Evolutionary conservation across 2,797 vertebrate species (phyloP).

Genomic region (Coranthus polyacanthus): DNA sequence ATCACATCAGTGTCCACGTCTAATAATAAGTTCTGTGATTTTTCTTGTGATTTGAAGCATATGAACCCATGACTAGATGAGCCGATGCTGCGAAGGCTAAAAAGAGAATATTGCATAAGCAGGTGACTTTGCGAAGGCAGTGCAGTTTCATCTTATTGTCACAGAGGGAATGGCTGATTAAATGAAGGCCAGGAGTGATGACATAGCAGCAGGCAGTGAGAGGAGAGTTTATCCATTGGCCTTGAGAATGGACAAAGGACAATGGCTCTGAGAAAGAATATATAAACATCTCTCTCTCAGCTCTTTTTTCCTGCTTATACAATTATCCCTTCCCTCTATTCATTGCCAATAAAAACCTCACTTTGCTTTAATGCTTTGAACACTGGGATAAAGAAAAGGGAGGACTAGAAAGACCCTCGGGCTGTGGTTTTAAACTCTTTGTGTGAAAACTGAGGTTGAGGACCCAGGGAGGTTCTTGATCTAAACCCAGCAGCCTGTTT

Average conservation of each 20-base stretch:
- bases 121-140: slow-evolving; percentile 75
- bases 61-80: slow-evolving; percentile 29
- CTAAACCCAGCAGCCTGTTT: slow-evolving; percentile 27
- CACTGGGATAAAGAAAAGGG: slow-evolving; percentile 15
- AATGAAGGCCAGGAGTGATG: slow-evolving; percentile 73
- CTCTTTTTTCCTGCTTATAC: slow-evolving; percentile 50
- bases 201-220: slow-evolving; percentile 53
- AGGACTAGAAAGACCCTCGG: slow-evolving; percentile 30
- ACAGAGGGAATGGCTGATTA: slow-evolving; percentile 54
- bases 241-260: slow-evolving; percentile 66
- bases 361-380: slow-evolving; percentile 49
- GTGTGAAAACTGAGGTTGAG: slow-evolving; percentile 14
- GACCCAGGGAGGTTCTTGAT: slow-evolving; percentile 22
- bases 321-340: slow-evolving; percentile 46
- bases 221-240: slow-evolving; percentile 69
- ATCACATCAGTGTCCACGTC: slow-evolving; percentile 41
- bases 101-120: slow-evolving; percentile 73
- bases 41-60: slow-evolving; percentile 24
- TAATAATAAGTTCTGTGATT: slow-evolving; percentile 42
- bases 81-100: slow-evolving; percentile 51
- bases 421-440: slow-evolving; percentile 4
- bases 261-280: slow-evolving; percentile 50
- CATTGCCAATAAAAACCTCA: slow-evolving; percentile 31
- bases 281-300: slow-evolving; percentile 50
- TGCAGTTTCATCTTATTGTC: slow-evolving; percentile 63